Conservation (phyloP, 1,140 invertebrate species). For the Brachionus rotundiformis region DNA sequence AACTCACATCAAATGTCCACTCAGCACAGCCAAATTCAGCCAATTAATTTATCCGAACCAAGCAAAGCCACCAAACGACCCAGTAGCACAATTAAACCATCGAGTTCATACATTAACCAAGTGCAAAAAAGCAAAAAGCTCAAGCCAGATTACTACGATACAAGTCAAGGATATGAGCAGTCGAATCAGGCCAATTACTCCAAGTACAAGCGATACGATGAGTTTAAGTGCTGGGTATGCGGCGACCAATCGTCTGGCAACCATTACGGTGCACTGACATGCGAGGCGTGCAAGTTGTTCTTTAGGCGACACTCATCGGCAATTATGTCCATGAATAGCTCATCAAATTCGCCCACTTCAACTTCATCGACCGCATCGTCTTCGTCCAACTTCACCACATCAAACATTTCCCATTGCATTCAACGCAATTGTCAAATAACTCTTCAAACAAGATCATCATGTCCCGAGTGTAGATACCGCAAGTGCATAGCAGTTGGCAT, state of each 20-base stretch:
- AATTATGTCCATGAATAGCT: constrained; percentile 23
- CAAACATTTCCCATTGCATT: constrained; percentile 39
- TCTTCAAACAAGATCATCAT: constrained; percentile 66
- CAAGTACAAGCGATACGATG: constrained; percentile 42
- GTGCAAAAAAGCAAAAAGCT: neutral
- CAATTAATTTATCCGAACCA: neutral
- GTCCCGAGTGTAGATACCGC: constrained; percentile 97
- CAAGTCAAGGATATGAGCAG: neutral
- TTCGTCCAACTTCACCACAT: neutral
- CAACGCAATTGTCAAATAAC: constrained; percentile 59
- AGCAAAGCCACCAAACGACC: neutral
- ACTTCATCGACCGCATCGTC: neutral
- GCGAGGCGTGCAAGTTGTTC: constrained; percentile 63
- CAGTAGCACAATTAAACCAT: neutral
- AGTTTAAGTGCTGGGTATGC: constrained; percentile 63
- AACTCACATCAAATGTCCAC: neutral
- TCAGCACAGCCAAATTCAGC: neutral
- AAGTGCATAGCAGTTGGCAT: constrained; percentile 98
- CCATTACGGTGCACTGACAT: constrained; percentile 67
- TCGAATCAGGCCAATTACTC: neutral
- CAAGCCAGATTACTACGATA: neutral
- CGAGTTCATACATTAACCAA: neutral
- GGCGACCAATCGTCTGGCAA: constrained; percentile 65
- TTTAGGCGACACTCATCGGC: constrained; percentile 51
- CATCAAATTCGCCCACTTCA: neutral